A percentile compares a stretch with the other conserved stretches of the same genome.
Conservation (phyloP, 1,140 invertebrate genomes). For the Schlechtendalia chinensis region DNA sequence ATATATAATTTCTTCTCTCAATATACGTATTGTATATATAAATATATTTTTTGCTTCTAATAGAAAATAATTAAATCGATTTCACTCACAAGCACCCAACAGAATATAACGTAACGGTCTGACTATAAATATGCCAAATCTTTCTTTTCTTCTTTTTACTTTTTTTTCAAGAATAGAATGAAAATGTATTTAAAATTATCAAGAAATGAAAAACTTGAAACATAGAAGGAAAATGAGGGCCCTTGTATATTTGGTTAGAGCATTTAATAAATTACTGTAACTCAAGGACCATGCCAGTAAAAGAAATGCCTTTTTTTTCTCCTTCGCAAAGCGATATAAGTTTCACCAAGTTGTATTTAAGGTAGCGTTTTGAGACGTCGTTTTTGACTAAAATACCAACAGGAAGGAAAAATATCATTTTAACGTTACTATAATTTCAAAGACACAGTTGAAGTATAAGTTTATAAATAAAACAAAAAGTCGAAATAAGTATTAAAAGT, state of each 20-base stretch:
- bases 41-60: neutral
- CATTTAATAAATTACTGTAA: slow-evolving; percentile 30
- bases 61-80: neutral
- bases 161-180: neutral
- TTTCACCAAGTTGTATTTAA: slow-evolving; percentile 5
- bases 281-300: neutral
- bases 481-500: neutral
- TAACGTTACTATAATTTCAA: neutral
- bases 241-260: slow-evolving; percentile 41
- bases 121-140: neutral
- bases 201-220: neutral
- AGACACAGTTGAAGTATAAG: slow-evolving; percentile 2
- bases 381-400: neutral
- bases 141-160: neutral
- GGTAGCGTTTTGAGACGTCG: neutral
- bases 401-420: neutral
- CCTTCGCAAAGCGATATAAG: neutral
- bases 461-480: neutral
- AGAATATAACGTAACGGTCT: neutral
- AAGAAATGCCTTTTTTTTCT: slow-evolving; percentile 9
- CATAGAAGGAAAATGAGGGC: neutral
- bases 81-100: neutral
- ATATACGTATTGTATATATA: neutral
- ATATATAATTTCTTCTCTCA: neutral
- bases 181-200: neutral